Evolutionary conservation across 2,797 vertebrate genomes (phyloP).

Genomic region (Anguilla marmorata): DNA sequence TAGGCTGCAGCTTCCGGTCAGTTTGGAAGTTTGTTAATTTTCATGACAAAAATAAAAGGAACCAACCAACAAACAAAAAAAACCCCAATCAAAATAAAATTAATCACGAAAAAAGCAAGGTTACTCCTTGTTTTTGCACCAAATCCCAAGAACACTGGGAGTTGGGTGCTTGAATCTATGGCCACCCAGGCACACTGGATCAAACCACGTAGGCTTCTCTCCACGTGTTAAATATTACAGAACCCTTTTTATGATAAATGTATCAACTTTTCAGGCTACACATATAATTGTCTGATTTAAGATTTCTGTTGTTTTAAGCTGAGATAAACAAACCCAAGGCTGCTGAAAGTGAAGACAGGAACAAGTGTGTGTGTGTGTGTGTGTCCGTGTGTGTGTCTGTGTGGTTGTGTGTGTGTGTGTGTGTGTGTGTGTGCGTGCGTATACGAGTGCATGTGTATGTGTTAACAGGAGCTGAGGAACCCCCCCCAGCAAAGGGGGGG

Average conservation of each 20-base stretch:
- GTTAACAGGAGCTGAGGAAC: constrained; percentile 42
- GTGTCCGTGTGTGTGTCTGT: constrained; percentile 41
- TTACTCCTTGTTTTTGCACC: constrained; percentile 57
- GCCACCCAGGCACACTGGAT: constrained; percentile 30
- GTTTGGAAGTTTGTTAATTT: constrained; percentile 44
- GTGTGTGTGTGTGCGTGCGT: constrained; percentile 48
- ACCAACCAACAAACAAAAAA: constrained; percentile 43
- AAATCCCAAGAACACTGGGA: constrained; percentile 57
- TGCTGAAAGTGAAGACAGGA: constrained; percentile 49
- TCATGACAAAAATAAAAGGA: constrained; percentile 39
- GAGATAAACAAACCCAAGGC: constrained; percentile 47
- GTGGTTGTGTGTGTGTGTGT: constrained; percentile 42
- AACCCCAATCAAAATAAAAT: constrained; percentile 52
- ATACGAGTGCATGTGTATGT: constrained; percentile 47
- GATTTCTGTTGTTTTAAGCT: constrained; percentile 54
- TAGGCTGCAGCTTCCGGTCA: constrained; percentile 48
- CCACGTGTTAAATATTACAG: constrained; percentile 59
- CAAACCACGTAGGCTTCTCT: constrained; percentile 39
- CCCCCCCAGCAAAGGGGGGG: constrained; percentile 11
- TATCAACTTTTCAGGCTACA: constrained; percentile 62
- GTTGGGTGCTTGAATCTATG: constrained; percentile 55
- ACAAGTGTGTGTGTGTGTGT: constrained; percentile 43
- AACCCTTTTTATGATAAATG: constrained; percentile 58
- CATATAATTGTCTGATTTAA: constrained; percentile 58
- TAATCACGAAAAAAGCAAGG: constrained; percentile 58